Base-by-base conservation (phyloP, 1,140 invertebrate genomes). In the Maniola jurtina region DNA sequence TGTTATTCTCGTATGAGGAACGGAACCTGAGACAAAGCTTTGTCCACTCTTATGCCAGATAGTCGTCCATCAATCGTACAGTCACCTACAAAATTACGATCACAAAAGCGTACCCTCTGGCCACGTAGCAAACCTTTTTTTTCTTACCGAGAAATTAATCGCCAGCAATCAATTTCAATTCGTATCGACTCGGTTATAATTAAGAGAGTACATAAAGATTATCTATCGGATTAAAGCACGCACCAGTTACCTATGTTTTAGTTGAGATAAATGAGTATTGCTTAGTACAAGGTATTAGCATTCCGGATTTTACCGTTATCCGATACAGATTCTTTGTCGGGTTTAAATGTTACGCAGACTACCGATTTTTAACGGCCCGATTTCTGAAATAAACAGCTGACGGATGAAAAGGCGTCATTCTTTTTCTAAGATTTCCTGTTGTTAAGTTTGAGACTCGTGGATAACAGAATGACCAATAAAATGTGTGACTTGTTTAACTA, bases 281-380 rank as follows among this genome's bases (percentile, higher is more conserved):
- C 79, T 83, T 72, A 71, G 80, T 84, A 80, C 78, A 71, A 72
- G 67, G 75, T 79, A 89, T 89, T 89, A 88, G 81, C 84, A 86
- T 87, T 87, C 84, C 76, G 75, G 84, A 71, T 65, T 80, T 61
- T 88, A 86, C 88, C 83, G 88, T 90, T 90, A 90, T 4, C 72
- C 75, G 84, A 82, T 88, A 90, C 80, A 80, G 79, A 86, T 87
- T 86, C 82, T 85, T 88, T 87, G 81, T 86, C 83, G 84, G 76
- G 69, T 80, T 40, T 45, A 45, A 11, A 11, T 11, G 9, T n/a
- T 1, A n/a, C 13, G 42, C 13, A 45, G 42, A 45, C 42, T 5
- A 45, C 9, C 11, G 42, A 13, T n/a, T 38, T 13, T 11, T 25
- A 4, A 2, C 25, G 4, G 25, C 25, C 25, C 25, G 4, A 25